These are phyloP conservation scores for Aspidiotus rigidus DNA, from an alignment of 2,888 invertebrate species.

Conservation along the genomic window DNA sequence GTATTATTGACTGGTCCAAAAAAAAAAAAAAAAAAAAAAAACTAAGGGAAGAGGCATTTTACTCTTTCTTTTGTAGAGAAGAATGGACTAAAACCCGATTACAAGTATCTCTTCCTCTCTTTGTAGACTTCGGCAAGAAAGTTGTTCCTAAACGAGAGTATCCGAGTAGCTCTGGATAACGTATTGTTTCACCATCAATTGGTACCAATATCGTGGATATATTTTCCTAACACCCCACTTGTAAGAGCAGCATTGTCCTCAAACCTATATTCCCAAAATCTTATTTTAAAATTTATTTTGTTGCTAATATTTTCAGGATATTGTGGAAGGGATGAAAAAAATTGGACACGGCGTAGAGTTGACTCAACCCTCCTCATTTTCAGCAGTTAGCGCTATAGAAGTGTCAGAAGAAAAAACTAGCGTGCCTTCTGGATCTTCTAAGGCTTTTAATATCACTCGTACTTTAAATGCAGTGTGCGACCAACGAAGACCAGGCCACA, in stretches of 20 bases:
- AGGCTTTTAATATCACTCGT: too few species aligned
- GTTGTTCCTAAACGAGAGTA: constrained; percentile 54
- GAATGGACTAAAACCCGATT: too few species aligned
- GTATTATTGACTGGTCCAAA: too few species aligned
- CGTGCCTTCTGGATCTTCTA: too few species aligned
- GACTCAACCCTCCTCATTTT: constrained; percentile 33
- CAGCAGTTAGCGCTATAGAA: constrained; percentile 38
- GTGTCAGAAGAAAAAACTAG: constrained; percentile 31
- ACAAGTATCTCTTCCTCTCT: background rate
- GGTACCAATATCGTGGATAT: constrained; percentile 60
- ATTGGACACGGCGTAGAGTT: constrained; percentile 49
- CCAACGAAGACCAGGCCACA: constrained; percentile 37
- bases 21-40: too few species aligned
- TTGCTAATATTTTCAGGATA: constrained; percentile 42
- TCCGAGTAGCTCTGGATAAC: constrained; percentile 59
- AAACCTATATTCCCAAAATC: too few species aligned
- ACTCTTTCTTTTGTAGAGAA: too few species aligned
- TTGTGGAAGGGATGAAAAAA: constrained; percentile 45
- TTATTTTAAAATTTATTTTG: background rate
- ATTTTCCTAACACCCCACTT: constrained; percentile 54
- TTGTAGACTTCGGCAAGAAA: constrained; percentile 56
- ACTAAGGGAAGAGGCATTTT: too few species aligned
- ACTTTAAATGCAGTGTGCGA: constrained; percentile 36
- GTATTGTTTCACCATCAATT: constrained; percentile 81
- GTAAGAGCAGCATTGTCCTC: constrained; percentile 42